Evolutionary conservation across 2,797 vertebrate species (phyloP), one percentile per base, ranked within the genome.

Genomic region (Todus mexicanus): DNA sequence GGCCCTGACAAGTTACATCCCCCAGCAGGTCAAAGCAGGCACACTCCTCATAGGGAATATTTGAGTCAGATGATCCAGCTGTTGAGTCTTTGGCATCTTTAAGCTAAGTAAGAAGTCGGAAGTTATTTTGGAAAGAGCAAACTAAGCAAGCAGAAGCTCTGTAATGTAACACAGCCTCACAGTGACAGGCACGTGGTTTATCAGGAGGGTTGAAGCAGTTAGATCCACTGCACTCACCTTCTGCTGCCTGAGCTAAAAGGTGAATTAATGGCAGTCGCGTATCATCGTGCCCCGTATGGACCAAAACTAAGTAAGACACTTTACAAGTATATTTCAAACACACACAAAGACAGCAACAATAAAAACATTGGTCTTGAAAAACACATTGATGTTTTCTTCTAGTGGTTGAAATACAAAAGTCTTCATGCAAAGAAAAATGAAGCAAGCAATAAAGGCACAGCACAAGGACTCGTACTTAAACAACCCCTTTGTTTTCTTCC

Each of bases 111-210:
- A 68, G 25, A 82, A 53, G 11, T 35, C 26, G 53, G 25, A 84
- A 53, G 12, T 38, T 47, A 53, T 50, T 81, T 5, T 4, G 72
- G 35, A 64, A 81, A 84, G n/a, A 43, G 42, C 12, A 65, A 61
- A 63, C 22, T 7, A 88, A 64, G 38, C 19, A 64, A 82, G 33
- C 4, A 2, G 57, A 77, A 91, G 23, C n/a, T 77, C 57, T 68
- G 0, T n/a, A 37, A 68, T 68, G 0, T n/a, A 37, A 68, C 0
- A 0, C 72, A 80, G 40, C 13, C 26, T 31, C 17, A 63, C 53
- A 2, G 1, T 7, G 12, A 77, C 16, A 68, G 45, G 72, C 77
- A 65, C 2, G 1, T 11, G n/a, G 38, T 15, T 94, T 35, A 45
- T 29, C 54, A 42, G 13, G 3, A 76, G 5, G 7, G 9, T 17